Evolutionary conservation across 2,888 invertebrate genomes (phyloP), one percentile per base, ranked within the genome.

Genomic region (Rhaphigaster nebulosa): DNA sequence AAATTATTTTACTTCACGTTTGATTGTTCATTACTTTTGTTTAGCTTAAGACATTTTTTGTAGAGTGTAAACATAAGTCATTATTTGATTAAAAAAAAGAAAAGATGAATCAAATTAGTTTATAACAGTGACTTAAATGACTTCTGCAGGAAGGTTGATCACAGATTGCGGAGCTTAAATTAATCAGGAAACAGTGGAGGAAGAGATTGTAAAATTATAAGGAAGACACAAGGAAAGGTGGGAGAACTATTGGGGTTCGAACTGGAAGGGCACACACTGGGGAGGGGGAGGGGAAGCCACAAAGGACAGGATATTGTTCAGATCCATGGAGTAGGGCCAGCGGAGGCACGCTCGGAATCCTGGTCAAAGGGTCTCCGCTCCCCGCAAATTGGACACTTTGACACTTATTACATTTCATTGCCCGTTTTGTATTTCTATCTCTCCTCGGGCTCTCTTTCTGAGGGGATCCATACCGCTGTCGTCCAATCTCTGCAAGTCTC

Each of bases 341-440:
- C 92, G 91, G 91, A 91, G 87, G 92, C 87, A 91, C 91, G 52
- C 91, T 45, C 76, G 52, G 91, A 80, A 91, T 91, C 89, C 65
- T 45, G 89, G 76, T 91, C 91, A 91, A 91, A 91, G 91, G 87
- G 89, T 50, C 88, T 13, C 87, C 90, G 70, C 88, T 87, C 56
- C 90, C 91, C 91, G 80, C 91, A 91, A 91, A 91, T 91, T 91
- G 91, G 91, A 91, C 91, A 90, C 90, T 90, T 90, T 91, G 91
- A 91, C 91, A 91, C 91, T 91, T 91, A 91, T 91, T 91, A 91
- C 91, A 91, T 91, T 91, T 91, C 91, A 91, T 91, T 90, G 91
- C 91, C 91, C 80, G 89, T 91, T 91, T 89, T 89, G 89, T 89
- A 89, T 89, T 89, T 76, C 65, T 89, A 89, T 88, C 88, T 60